Evolutionary conservation across 2,113 vertebrate genomes (phyloP).

Genomic region (Centropristis striata): DNA sequence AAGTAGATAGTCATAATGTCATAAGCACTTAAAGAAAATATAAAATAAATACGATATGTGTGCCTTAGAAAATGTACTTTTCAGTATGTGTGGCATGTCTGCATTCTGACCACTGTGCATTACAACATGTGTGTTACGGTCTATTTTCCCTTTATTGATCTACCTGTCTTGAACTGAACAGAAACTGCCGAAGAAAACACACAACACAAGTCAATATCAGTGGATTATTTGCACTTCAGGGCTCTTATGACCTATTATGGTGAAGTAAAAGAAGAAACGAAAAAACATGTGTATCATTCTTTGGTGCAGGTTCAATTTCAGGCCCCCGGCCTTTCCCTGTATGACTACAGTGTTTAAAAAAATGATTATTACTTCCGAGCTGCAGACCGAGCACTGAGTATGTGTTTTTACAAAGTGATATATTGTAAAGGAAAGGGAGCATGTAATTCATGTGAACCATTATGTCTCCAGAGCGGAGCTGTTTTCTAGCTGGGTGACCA

Average conservation of each 20-base stretch:
- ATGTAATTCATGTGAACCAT: slow-evolving; percentile 21
- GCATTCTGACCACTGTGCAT: slow-evolving; percentile 20
- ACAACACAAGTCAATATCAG: slow-evolving; percentile 46
- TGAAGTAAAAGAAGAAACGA: neutral
- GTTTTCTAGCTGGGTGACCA: slow-evolving; percentile 18
- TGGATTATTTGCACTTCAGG: slow-evolving; percentile 47
- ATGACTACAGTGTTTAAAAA: neutral
- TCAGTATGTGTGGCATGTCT: slow-evolving; percentile 29
- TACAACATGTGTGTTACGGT: slow-evolving; percentile 11
- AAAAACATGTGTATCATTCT: slow-evolving; percentile 9
- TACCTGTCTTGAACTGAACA: slow-evolving; percentile 26
- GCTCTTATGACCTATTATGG: slow-evolving; percentile 37
- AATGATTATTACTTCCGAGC: neutral
- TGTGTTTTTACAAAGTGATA: neutral
- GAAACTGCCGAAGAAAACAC: slow-evolving; percentile 33
- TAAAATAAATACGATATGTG: neutral
- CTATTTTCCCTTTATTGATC: slow-evolving; percentile 66
- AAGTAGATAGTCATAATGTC: neutral
- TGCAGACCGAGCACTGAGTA: neutral
- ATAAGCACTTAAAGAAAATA: neutral
- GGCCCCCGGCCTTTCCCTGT: neutral
- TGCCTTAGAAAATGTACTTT: no score
- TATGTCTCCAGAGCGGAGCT: slow-evolving; percentile 17
- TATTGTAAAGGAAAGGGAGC: slow-evolving; percentile 7
- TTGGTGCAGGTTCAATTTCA: slow-evolving; percentile 7